These are phyloP conservation scores for Pyrrhosoma nymphula DNA, from an alignment of 2,888 invertebrate genomes.

Conservation along the genomic window DNA sequence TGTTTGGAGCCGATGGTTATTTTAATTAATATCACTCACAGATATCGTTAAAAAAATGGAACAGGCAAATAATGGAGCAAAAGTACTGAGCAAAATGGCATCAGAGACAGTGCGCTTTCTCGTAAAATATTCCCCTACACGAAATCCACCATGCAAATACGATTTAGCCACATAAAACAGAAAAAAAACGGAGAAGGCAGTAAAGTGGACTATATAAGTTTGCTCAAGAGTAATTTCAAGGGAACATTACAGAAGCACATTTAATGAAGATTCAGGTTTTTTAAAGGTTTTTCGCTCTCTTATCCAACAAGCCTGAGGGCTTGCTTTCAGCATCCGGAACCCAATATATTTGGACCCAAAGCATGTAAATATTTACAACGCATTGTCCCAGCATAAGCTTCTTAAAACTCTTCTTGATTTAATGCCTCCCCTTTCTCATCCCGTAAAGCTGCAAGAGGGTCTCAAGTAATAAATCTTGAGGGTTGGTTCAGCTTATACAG, in stretches of 20 bases:
- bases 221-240: neutral
- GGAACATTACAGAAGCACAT: slow-evolving; percentile 12
- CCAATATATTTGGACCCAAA: neutral
- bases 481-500: slow-evolving; percentile 12
- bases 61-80: neutral
- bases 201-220: slow-evolving; percentile 15
- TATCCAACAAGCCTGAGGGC: slow-evolving; percentile 1
- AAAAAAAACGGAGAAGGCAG: neutral
- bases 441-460: slow-evolving; percentile 32
- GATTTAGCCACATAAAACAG: neutral
- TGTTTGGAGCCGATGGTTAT: too few species aligned
- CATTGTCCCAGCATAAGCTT: slow-evolving; percentile 39
- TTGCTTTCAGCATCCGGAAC: neutral
- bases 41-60: too few species aligned
- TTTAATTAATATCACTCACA: too few species aligned
- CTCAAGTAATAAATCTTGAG: slow-evolving; percentile 39
- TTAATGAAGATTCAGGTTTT: neutral
- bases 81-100: neutral
- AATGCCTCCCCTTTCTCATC: slow-evolving; percentile 26
- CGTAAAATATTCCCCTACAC: neutral
- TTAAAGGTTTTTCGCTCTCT: slow-evolving; percentile 6
- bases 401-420: slow-evolving; percentile 39
- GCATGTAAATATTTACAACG: slow-evolving; percentile 30
- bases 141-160: neutral
- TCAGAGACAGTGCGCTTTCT: neutral